Base-by-base conservation (phyloP, 2,113 vertebrate genomes). In the Mormyrus iriodes region DNA sequence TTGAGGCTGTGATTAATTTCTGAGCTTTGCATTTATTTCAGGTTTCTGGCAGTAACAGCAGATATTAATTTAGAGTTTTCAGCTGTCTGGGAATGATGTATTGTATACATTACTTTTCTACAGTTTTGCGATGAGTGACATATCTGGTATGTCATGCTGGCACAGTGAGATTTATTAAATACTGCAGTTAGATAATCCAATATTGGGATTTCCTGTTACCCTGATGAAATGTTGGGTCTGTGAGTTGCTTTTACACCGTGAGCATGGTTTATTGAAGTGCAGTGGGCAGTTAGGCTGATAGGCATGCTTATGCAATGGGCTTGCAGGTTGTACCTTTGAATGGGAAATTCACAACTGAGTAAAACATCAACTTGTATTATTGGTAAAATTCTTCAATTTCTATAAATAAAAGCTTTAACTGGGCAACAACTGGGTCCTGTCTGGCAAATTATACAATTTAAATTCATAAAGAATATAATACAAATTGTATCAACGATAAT, bases 1-100 rank as follows among this genome's bases (percentile, higher is more conserved):
- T 93, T 88, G 52, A 92, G 89, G 90, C 91, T 3, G 88, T 88
- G 92, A 91, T 91, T 92, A 89, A 91, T 92, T 91, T 90, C 24
- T 89, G 83, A 86, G 88, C 86, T 91, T 46, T 91, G 88, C 90
- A 89, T 94, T 93, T 94, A 89, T 92, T 92, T 84, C 91, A 76
- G 90, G 89, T 92, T 94, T 89, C 90, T 91, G 92, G 58, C 93
- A 92, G 82, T 92, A 93, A 39, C 61, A 90, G 93, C 85, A 91
- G 90, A 90, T 92, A 91, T 94, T 94, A 89, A 93, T 93, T 94
- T 91, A 91, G 92, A 84, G 93, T 93, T 90, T 92, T 88, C 87
- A 91, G n/a, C 89, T 93, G 93, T 93, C 92, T 93, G 82, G 92
- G 89, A 5, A 31, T 92, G 92, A 94, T 93, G 88, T 89, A 93